Conservation (phyloP, 1,140 invertebrate species). For the Tribolium madens region DNA sequence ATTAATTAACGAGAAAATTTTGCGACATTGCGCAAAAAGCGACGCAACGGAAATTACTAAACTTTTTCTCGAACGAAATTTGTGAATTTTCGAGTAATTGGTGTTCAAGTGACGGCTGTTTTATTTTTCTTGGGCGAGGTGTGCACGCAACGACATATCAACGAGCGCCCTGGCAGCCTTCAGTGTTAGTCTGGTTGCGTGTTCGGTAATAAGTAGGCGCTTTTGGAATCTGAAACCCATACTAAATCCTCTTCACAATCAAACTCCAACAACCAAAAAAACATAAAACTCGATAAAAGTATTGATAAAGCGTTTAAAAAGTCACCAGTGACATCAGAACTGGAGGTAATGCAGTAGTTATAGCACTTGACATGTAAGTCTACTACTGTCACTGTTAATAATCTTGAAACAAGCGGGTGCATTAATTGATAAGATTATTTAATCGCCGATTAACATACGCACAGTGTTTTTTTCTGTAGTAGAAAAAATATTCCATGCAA, state of each 20-base stretch:
- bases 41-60: conserved; percentile 15
- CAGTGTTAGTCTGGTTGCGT: conserved; percentile 55
- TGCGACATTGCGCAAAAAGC: conserved; percentile 14
- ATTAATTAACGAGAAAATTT: conserved; percentile 13
- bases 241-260: not conserved
- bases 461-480: too few relatives aligned
- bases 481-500: not conserved
- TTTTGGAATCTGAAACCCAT: conserved; percentile 45
- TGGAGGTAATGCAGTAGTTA: too few relatives aligned
- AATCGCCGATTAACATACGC: too few relatives aligned
- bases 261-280: not conserved
- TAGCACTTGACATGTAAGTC: too few relatives aligned
- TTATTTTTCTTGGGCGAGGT: conserved; percentile 28
- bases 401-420: too few relatives aligned
- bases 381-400: too few relatives aligned
- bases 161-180: conserved; percentile 51
- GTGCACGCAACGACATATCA: conserved; percentile 49
- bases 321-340: too few relatives aligned
- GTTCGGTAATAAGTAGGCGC: conserved; percentile 56
- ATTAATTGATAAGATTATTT: too few relatives aligned
- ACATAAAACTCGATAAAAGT: not conserved
- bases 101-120: conserved; percentile 20
- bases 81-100: conserved; percentile 24
- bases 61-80: conserved; percentile 4
- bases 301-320: not conserved